A percentile compares a stretch with the other conserved stretches of the same genome.
These are phyloP conservation scores for Cheilosia grossa DNA, from an alignment of 2,888 invertebrate genomes.

Conservation along the genomic window DNA sequence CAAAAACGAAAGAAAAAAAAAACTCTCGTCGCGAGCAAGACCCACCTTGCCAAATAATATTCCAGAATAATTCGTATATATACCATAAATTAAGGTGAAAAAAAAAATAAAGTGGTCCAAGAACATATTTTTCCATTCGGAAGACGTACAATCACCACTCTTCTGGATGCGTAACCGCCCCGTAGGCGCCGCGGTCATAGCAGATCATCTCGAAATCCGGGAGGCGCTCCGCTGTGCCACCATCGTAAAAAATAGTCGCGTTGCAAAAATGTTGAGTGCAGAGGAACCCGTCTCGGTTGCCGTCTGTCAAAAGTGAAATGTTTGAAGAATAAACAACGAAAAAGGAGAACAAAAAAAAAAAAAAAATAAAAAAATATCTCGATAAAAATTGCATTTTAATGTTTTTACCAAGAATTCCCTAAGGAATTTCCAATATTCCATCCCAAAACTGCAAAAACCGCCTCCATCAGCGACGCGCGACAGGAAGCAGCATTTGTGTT, in stretches of 20 bases:
- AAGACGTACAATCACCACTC: conserved; percentile 63
- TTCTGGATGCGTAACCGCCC: conserved; percentile 66
- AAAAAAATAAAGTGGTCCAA: conserved; percentile 15
- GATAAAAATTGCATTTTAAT: conserved; percentile 65
- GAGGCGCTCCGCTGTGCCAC: conserved; percentile 74
- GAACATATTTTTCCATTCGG: conserved; percentile 21
- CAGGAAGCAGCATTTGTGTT: conserved; percentile 41
- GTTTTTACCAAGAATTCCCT: conserved; percentile 58
- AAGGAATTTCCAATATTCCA: conserved; percentile 60
- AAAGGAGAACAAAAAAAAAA: conserved; percentile 7
- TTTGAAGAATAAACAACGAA: conserved; percentile 34
- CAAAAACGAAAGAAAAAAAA: conserved; percentile 37
- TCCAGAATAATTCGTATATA: conserved; percentile 55
- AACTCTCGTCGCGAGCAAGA: conserved; percentile 66
- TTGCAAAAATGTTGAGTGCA: conserved; percentile 68
- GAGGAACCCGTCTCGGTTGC: conserved; percentile 26
- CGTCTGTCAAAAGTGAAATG: conserved; percentile 57
- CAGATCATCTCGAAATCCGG: conserved; percentile 72
- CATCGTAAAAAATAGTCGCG: conserved; percentile 42
- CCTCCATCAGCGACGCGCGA: conserved; percentile 30
- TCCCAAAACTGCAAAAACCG: conserved; percentile 22
- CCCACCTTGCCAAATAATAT: conserved; percentile 72
- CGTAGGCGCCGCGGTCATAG: conserved; percentile 73
- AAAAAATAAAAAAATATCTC: conserved; percentile 20
- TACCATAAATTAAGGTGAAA: neutral